Conservation (phyloP, 2,888 invertebrate species). For the Lasiommata megera region DNA sequence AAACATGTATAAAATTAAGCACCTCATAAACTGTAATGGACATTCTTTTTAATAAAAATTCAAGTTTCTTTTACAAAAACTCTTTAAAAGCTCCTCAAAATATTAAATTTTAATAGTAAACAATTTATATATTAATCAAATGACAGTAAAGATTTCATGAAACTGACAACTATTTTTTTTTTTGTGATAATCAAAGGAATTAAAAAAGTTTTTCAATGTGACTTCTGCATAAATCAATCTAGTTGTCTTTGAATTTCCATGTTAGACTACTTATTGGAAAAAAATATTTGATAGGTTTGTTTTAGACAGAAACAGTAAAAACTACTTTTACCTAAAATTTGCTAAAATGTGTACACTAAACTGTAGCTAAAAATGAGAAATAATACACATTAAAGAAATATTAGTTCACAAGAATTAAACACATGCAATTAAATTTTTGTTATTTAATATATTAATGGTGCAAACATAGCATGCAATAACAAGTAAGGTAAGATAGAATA, state of each 20-base stretch:
- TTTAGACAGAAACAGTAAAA: no score
- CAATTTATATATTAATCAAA: background rate
- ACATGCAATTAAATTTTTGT: constrained; percentile 42
- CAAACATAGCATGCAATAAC: constrained; percentile 49
- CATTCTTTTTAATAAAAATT: constrained; percentile 1
- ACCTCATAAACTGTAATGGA: background rate
- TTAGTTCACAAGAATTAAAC: constrained; percentile 31
- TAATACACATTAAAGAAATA: background rate
- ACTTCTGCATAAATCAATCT: no score
- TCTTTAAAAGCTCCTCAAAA: background rate
- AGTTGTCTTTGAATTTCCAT: no score
- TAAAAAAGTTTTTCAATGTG: no score
- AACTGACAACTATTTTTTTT: constrained; percentile 1
- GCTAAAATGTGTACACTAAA: no score
- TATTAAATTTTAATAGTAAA: constrained; percentile 1
- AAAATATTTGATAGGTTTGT: no score
- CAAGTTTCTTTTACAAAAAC: background rate
- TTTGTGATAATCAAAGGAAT: background rate
- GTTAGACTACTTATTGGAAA: no score
- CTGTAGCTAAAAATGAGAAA: background rate
- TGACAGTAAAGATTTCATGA: constrained; percentile 3
- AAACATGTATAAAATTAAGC: background rate
- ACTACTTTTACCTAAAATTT: no score
- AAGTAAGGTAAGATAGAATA: constrained; percentile 40
- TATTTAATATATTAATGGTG: constrained; percentile 40